Conservation (phyloP, 1,140 invertebrate genomes). For the Contarinia nasturtii region DNA sequence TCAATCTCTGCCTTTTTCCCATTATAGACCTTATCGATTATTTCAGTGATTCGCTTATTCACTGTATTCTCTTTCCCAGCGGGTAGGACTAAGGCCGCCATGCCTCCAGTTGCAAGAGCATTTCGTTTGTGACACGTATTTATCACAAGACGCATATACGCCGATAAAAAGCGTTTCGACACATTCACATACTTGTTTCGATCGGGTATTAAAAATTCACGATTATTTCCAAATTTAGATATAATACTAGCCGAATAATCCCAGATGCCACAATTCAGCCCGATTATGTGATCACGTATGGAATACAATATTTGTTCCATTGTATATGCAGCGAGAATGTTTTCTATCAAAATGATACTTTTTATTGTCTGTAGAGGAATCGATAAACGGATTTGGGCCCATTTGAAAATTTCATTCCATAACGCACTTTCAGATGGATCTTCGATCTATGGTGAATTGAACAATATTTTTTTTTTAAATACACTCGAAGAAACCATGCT, state of each 20-base stretch:
- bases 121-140: conserved; percentile 37
- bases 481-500: background rate
- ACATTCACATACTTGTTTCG: conserved; percentile 47
- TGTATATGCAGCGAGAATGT: conserved; percentile 45
- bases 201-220: conserved; percentile 43
- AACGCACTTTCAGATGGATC: conserved; percentile 38
- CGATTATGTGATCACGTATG: conserved; percentile 42
- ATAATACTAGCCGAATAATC: conserved; percentile 56
- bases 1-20: conserved; percentile 36
- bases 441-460: conserved; percentile 52
- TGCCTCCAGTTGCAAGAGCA: conserved; percentile 47
- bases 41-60: conserved; percentile 17
- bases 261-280: conserved; percentile 58
- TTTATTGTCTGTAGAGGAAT: conserved; percentile 41
- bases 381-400: conserved; percentile 34
- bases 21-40: conserved; percentile 26
- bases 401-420: conserved; percentile 57
- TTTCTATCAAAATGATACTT: conserved; percentile 53
- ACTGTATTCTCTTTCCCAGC: conserved; percentile 14
- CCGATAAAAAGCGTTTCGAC: conserved; percentile 37
- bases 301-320: conserved; percentile 50
- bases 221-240: conserved; percentile 39
- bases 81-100: conserved; percentile 39
- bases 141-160: conserved; percentile 40
- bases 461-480: conserved; percentile 14